Evolutionary conservation across 2,888 invertebrate species (phyloP).

Genomic region (Xanthostigma xanthostigma): DNA sequence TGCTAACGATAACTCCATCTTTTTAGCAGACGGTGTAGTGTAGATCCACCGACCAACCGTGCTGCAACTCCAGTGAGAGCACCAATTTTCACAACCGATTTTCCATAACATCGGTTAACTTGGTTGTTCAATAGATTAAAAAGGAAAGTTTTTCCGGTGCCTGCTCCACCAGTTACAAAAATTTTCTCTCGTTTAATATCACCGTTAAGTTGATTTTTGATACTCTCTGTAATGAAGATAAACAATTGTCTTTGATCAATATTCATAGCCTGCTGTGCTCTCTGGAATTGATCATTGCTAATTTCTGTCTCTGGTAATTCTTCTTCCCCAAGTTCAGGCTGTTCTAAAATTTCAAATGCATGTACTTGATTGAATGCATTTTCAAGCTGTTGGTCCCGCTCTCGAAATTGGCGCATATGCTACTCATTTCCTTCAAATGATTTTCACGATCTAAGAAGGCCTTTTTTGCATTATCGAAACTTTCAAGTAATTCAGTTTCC

Average conservation of each 20-base stretch:
- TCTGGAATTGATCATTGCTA: conserved; percentile 12
- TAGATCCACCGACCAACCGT: conserved; percentile 12
- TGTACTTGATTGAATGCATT: conserved; percentile 18
- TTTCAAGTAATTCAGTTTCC: conserved; percentile 15
- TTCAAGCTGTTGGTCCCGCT: conserved; percentile 12
- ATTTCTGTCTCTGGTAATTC: conserved; percentile 8
- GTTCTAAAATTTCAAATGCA: conserved; percentile 15
- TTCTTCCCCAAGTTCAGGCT: conserved; percentile 9
- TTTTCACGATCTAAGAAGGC: conserved; percentile 14
- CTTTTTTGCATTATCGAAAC: conserved; percentile 13
- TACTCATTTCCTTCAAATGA: conserved; percentile 8
- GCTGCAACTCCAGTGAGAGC: conserved; percentile 20
- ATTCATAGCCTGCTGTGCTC: conserved; percentile 9
- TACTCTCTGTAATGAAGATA: conserved; percentile 9
- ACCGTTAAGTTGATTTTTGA: conserved; percentile 9
- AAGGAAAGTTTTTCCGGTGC: too few relatives aligned
- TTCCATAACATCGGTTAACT: conserved; percentile 15
- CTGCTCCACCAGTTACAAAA: too few relatives aligned
- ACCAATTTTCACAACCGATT: conserved; percentile 13
- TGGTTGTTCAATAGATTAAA: conserved; percentile 13
- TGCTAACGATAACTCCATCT: conserved; percentile 13
- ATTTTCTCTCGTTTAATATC: background rate
- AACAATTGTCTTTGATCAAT: conserved; percentile 6
- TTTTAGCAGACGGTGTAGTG: conserved; percentile 16
- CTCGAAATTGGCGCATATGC: conserved; percentile 11